Conservation (phyloP, 2,113 vertebrate species). For the Gavia stellata region DNA sequence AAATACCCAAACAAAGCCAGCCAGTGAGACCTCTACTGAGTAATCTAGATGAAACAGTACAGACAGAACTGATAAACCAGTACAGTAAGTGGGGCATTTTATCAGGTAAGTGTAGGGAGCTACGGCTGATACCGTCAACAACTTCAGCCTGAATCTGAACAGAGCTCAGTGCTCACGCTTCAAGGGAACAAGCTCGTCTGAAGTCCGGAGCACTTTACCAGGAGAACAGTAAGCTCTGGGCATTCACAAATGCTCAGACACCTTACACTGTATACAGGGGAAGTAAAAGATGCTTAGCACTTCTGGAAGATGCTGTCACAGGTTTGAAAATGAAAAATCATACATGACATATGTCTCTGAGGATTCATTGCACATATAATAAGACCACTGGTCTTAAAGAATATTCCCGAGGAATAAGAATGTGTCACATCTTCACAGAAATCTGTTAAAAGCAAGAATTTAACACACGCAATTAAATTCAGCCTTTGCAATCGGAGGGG, state of each 20-base stretch:
- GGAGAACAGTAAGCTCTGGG: not conserved
- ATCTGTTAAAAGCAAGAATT: not conserved
- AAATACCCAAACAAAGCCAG: not conserved
- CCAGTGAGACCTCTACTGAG: not conserved
- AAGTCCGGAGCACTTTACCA: not conserved
- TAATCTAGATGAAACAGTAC: not conserved
- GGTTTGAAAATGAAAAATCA: not conserved
- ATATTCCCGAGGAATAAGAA: not conserved
- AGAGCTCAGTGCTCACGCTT: accelerated
- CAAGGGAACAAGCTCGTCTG: not conserved
- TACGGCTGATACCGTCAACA: not conserved
- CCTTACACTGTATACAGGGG: not conserved
- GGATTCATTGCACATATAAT: too few species aligned
- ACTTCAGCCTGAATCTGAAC: not conserved
- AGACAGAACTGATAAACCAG: not conserved
- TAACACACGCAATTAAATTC: not conserved
- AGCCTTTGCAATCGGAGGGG: not conserved
- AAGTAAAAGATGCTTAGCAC: not conserved
- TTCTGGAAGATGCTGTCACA: not conserved
- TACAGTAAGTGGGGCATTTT: not conserved
- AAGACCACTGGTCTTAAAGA: not conserved
- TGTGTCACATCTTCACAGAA: not conserved
- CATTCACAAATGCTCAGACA: not conserved
- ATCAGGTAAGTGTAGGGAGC: not conserved
- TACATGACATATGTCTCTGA: too few species aligned